Conservation (phyloP, 2,888 invertebrate species). For the Blastobasis lacticolella region DNA sequence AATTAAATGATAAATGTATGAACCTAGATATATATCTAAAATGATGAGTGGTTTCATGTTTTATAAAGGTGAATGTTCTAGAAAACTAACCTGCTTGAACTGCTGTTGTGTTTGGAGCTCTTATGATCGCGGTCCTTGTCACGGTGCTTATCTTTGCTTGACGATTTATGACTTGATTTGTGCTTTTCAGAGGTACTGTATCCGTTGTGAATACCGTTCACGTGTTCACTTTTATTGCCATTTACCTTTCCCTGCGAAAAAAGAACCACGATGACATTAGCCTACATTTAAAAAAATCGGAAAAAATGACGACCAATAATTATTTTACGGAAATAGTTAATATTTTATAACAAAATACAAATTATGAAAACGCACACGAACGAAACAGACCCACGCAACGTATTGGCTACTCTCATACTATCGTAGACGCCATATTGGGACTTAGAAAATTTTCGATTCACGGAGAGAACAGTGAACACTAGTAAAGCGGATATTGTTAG, state of each 20-base stretch:
- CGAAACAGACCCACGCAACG: constrained; percentile 48
- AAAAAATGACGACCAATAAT: background rate
- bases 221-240: constrained; percentile 74
- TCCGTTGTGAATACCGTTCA: constrained; percentile 89
- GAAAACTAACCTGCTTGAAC: constrained; percentile 66
- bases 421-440: constrained; percentile 92
- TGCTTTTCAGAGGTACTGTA: constrained; percentile 74
- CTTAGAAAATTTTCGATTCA: constrained; percentile 77
- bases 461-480: constrained; percentile 56
- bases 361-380: no score
- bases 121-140: constrained; percentile 78
- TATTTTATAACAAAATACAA: no score
- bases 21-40: background rate
- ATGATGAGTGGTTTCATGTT: background rate
- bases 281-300: no score
- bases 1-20: background rate
- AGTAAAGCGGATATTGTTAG: constrained; percentile 50
- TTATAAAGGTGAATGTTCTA: constrained; percentile 38
- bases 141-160: constrained; percentile 80
- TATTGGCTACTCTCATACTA: constrained; percentile 70
- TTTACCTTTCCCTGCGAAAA: constrained; percentile 64
- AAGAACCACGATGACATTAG: constrained; percentile 10
- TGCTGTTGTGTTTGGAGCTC: constrained; percentile 64
- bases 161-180: constrained; percentile 78
- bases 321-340: no score